A percentile compares a stretch with the other conserved stretches of the same genome.
phyloP scores from a whole-genome alignment of 2,797 vertebrate genomes.

The Helostoma temminkii region DNA sequence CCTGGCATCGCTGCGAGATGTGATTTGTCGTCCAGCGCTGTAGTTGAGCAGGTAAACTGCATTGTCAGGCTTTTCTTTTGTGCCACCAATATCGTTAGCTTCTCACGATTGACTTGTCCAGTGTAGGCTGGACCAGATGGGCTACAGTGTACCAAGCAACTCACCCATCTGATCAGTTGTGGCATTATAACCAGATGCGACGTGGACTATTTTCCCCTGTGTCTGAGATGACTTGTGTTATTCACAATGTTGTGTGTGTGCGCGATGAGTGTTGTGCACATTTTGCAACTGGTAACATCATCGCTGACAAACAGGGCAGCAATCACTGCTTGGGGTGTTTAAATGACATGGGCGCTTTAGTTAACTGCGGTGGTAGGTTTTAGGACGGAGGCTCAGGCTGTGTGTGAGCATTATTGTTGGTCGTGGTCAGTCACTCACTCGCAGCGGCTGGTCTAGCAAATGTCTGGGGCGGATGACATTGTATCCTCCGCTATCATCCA shows the following conservation, averaged over 20 bases:
- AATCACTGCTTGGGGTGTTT: constrained; percentile 41
- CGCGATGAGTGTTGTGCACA: constrained; percentile 56
- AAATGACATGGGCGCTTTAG: constrained; percentile 43
- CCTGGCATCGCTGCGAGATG: constrained; percentile 37
- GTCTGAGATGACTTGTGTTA: constrained; percentile 24
- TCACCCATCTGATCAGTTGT: constrained; percentile 43
- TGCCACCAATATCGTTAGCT: constrained; percentile 48
- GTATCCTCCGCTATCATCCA: constrained; percentile 62
- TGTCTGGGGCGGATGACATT: constrained; percentile 81
- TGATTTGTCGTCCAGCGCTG: constrained; percentile 29
- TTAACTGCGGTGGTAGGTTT: constrained; percentile 14
- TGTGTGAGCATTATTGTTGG: constrained; percentile 42
- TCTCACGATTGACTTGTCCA: constrained; percentile 52
- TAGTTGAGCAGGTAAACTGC: constrained; percentile 63
- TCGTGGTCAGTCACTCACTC: constrained; percentile 61
- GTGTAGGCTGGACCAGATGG: constrained; percentile 41
- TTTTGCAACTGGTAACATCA: constrained; percentile 55
- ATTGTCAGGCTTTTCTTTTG: constrained; percentile 70
- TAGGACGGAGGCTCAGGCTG: constrained; percentile 21
- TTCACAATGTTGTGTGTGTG: constrained; percentile 31
- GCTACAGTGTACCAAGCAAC: constrained; percentile 25
- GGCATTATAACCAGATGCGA: constrained; percentile 31
- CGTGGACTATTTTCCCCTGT: constrained; percentile 43
- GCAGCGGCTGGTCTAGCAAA: constrained; percentile 50
- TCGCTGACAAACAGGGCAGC: constrained; percentile 37